Evolutionary conservation across 2,113 vertebrate genomes (phyloP), one percentile per base, ranked within the genome.

Genomic region (Fregata magnificens): DNA sequence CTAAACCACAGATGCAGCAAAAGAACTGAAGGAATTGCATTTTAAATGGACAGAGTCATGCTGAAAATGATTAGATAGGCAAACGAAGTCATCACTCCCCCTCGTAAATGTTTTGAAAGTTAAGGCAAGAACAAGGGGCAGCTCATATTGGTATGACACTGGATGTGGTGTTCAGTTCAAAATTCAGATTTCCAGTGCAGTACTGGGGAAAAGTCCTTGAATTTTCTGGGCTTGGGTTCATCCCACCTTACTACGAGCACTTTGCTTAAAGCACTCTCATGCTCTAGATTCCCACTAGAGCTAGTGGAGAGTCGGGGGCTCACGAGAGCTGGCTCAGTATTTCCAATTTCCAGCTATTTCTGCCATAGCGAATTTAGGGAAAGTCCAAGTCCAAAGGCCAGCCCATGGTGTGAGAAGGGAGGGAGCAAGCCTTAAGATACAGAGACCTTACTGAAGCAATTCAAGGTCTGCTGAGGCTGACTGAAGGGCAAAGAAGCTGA

Each of bases 191-290:
- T 79, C 71, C 20, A 40, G 34, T 31, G 44, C 26, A 44, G 50
- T 42, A 53, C 45, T 73, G 26, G 29, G 50, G 34, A 62, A 62
- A 70, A 73, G 32, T 56, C 38, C 20, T 47, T 70, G 53, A 74
- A 36, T 82, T 67, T 79, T 2, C 28, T 1, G 2, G 9, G 61
- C 42, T 81, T 78, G 65, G 36, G 21, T 38, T 85, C 50, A 90
- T 53, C 79, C 56, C 26, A 49, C 10, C 36, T 47, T 65, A 22
- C 59, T 42, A 31, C 0, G 0, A 53, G 17, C 19, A 28, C 40
- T 92, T 55, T 3, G 2, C 25, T 73, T 42, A 24, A 85, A 52
- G 45, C 13, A 42, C 26, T 73, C 6, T 8, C 40, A 69, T 69
- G 31, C 16, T 61, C n/a, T 42, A 16, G 59, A 36, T 45, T 90